Base-by-base conservation (phyloP, 2,113 vertebrate species). In the Macroglossus sobrinus region DNA sequence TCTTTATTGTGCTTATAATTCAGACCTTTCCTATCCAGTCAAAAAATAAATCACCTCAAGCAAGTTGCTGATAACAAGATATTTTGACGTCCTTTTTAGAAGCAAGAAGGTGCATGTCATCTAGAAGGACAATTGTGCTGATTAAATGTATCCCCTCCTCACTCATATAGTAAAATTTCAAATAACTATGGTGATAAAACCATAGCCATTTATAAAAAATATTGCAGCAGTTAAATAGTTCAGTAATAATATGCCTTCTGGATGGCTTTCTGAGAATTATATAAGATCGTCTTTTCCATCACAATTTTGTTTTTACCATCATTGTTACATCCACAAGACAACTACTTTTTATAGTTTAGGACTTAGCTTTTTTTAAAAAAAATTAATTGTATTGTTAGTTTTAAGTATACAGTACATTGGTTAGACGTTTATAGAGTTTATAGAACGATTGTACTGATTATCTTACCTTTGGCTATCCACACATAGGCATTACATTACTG, bases 21-120 rank as follows among this genome's bases (percentile, higher is more conserved):
- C 10, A 72, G 84, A 57, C 12, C 5, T 92, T 76, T 92, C 30
- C 21, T 47, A 35, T 33, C 0, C 66, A 64, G 3, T 72, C 19
- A 94, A 88, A 84, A 2, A 57, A 22, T 9, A 68, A 95, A 14
- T 75, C 15, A 87, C 9, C 4, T n/a, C 40, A 63, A 63, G 64
- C 26, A 28, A 8, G 28, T n/a, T 50, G 13, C 8, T 84, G 38
- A 71, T 87, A 53, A 79, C 28, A 87, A 30, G 13, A 26, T 14
- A 69, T 68, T 88, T 87, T 76, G n/a, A 84, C 71, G 4, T 96
- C 19, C 1, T 45, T 96, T 93, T 84, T 40, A 72, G 53, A 92
- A 95, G 26, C 40, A 82, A 86, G 61, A 40, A 80, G 38, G 24
- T 84, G 16, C 1, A 57, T 26, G 4, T 6, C 26, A 50, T 57